Evolutionary conservation across 2,113 vertebrate genomes (phyloP).

Genomic region (Hiodon alosoides): DNA sequence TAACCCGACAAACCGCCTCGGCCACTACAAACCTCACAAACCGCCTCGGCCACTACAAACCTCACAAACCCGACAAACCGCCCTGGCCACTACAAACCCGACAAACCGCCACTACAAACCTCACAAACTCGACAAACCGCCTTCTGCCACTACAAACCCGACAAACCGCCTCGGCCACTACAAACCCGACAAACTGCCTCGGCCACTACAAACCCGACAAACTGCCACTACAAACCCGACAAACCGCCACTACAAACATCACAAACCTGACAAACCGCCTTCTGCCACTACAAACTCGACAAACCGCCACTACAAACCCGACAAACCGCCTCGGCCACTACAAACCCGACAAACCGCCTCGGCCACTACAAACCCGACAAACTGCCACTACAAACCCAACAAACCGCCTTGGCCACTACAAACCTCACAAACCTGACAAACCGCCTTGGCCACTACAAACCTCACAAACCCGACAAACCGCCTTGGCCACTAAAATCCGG

Average conservation of each 20-base stretch:
- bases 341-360: background rate
- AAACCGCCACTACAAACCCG: background rate
- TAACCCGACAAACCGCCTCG: background rate
- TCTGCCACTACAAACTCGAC: background rate
- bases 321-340: background rate
- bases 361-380: background rate
- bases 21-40: background rate
- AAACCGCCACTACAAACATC: no score
- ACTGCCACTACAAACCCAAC: no score
- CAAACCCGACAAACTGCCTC: background rate
- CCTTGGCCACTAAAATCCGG: no score
- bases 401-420: background rate
- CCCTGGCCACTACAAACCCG: background rate
- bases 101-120: background rate
- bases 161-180: background rate
- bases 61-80: background rate
- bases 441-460: background rate
- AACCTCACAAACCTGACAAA: background rate
- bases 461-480: no score
- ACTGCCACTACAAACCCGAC: no score
- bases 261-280: background rate
- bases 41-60: no score
- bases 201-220: no score
- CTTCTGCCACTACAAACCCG: no score
- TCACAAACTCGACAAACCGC: no score